Conservation (phyloP, 2,797 vertebrate species). For the Hipposideros larvatus region DNA sequence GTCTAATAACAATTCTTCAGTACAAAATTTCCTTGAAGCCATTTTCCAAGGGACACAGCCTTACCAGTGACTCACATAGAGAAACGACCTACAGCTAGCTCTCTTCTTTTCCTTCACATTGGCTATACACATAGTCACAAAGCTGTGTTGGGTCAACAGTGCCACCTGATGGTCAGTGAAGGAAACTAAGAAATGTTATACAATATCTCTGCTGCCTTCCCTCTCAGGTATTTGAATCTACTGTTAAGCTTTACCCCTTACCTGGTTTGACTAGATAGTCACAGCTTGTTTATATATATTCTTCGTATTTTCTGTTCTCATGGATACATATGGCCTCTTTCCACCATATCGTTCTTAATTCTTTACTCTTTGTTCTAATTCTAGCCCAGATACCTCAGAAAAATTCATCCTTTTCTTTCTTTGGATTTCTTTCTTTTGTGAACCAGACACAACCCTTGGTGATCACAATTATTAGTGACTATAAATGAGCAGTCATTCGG, state of each 20-base stretch:
- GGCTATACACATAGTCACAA: not conserved
- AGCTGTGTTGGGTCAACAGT: not conserved
- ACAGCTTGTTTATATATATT: not conserved
- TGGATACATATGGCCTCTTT: not conserved
- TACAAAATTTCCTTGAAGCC: not conserved
- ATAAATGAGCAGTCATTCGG: not conserved
- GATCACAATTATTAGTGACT: not conserved
- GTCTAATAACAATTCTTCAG: slow-evolving; percentile 28
- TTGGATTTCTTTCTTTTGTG: slow-evolving; percentile 46
- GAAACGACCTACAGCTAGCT: not conserved
- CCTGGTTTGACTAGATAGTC: not conserved
- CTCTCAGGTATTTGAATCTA: not conserved
- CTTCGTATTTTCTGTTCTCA: not conserved
- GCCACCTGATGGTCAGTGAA: not conserved
- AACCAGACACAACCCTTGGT: not conserved
- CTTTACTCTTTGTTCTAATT: not conserved
- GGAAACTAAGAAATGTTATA: not conserved
- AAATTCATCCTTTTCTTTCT: not conserved
- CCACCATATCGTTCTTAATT: not conserved
- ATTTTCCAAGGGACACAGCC: not conserved
- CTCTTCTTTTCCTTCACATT: not conserved
- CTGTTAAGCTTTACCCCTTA: not conserved
- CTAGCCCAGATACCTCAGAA: not conserved
- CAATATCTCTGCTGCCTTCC: not conserved
- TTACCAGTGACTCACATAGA: not conserved